Evolutionary conservation across 2,888 invertebrate species (phyloP), one percentile per base, ranked within the genome.

Genomic region (Chloroclysta siterata): DNA sequence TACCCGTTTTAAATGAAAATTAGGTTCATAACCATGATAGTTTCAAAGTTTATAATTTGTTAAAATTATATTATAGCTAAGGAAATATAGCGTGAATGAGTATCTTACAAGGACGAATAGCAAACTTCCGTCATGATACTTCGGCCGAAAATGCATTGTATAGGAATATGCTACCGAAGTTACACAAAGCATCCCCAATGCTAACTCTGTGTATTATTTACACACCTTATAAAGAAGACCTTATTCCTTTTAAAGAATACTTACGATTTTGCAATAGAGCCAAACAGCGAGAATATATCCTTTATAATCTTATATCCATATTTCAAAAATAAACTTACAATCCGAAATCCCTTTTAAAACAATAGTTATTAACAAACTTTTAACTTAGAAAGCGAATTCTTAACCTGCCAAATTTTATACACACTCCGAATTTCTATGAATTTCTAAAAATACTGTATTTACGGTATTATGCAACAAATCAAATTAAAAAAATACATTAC

Each of bases 181-280:
- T 62, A 74, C 67, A 72, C 69, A 69, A 72, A 65, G 55, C 67
- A 72, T 73, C 70, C 74, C 72, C 69, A 60, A 68, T 66, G 80
- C 78, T 81, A 74, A 76, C 82, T 80, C 79, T 81, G 88, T 89
- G 89, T 88, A 83, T 69, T 88, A 91, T 91, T 87, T 92, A 92
- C 92, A 91, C 89, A 79, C 81, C 83, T 87, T 90, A 85, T 78
- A 80, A 77, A 53, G 73, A 89, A 90, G 84, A 79, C 85, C 86
- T 88, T 75, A 65, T 56, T 71, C 66, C 85, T 87, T 85, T 85
- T 87, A 74, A 77, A 79, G 77, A 85, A 85, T 86, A 46, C 17
- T 46, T 46, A 89, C n/a, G 80, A 82, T 78, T 83, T 83, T 83
- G 85, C 85, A 82, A 85, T 83, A 87, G 83, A 83, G 78, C 78